A percentile compares a stretch with the other conserved stretches of the same genome.
Evolutionary conservation across 2,797 vertebrate species (phyloP).

Genomic region (Harpagifer antarcticus): DNA sequence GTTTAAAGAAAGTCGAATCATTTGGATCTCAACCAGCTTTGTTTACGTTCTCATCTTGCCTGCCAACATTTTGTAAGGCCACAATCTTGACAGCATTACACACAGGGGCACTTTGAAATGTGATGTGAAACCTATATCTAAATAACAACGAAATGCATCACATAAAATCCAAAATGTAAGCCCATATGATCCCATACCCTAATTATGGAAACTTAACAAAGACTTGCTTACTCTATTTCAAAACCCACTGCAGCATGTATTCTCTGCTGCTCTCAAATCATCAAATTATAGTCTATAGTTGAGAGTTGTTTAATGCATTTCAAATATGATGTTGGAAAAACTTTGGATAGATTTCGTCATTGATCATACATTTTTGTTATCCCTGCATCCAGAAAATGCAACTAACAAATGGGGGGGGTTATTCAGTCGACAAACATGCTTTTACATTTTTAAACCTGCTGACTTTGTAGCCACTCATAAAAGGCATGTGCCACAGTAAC

Average conservation of each 20-base stretch:
- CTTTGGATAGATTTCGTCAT: constrained; percentile 22
- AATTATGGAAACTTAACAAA: constrained; percentile 55
- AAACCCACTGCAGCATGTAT: constrained; percentile 18
- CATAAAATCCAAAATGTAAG: constrained; percentile 21
- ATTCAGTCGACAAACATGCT: constrained; percentile 30
- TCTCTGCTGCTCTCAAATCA: constrained; percentile 12
- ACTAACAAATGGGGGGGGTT: constrained; percentile 18
- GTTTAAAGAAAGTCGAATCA: constrained; percentile 35
- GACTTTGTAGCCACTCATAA: constrained; percentile 25
- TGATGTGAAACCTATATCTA: constrained; percentile 48
- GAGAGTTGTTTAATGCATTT: constrained; percentile 2
- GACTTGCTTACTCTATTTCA: constrained; percentile 17
- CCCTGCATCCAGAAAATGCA: constrained; percentile 9
- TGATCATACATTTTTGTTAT: not conserved
- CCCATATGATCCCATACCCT: constrained; percentile 23
- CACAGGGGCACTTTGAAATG: constrained; percentile 58
- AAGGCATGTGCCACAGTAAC: constrained; percentile 10
- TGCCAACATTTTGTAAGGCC: constrained; percentile 57
- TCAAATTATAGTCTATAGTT: constrained; percentile 26
- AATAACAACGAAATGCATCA: constrained; percentile 49
- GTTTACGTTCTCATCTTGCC: constrained; percentile 59
- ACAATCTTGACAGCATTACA: constrained; percentile 38
- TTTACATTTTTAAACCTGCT: constrained; percentile 34
- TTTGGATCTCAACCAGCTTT: constrained; percentile 63
- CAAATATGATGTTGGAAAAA: constrained; percentile 35